Base-by-base conservation (phyloP, 1,140 invertebrate species). In the Chironomus tepperi region DNA sequence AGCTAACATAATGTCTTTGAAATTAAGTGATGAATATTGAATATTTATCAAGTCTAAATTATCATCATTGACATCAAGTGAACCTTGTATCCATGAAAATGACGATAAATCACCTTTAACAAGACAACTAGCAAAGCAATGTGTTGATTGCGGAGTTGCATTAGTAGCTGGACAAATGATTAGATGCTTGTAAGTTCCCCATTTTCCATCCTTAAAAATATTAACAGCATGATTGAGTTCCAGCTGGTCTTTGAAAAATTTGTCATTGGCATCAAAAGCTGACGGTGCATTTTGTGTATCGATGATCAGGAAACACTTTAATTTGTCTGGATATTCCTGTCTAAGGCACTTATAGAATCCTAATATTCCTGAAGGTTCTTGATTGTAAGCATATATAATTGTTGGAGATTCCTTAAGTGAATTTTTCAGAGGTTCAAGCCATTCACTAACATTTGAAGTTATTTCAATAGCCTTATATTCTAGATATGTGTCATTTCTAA, bases 81-180 rank as follows among this genome's bases (percentile, higher is more conserved):
- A 79, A 74, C 88, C 90, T 81, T 91, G 84, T 1, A 96, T 83
- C 96, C 96, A 98, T 15, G 83, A 87, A 0, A 98, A 80, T 43
- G 91, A 91, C 0, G 90, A 91, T 18, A 98, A 83, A 81, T 98
- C 96, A 73, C 95, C 94, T 77, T 90, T 87, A 7, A 90, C 89
- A 1, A 87, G 77, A 0, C 91, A 88, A 82, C 96, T 94, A 0
- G 91, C 88, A 80, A 88, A 95, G 0, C 89, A 90, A 83, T 97
- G 91, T 73, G 85, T 79, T 5, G 73, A 9, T 57, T 78, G 76
- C 0, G 76, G 19, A 83, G 77, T 19, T 83, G 78, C 12, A 78
- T 74, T 81, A 77, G 12, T 34, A 74, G 12, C 67, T 15, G 10
- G 12, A 7, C 1, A n/a, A 67, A 16, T 10, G n/a, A 7, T 67